Base-by-base conservation (phyloP, 1,140 invertebrate genomes). In the Plectus sambesii region DNA sequence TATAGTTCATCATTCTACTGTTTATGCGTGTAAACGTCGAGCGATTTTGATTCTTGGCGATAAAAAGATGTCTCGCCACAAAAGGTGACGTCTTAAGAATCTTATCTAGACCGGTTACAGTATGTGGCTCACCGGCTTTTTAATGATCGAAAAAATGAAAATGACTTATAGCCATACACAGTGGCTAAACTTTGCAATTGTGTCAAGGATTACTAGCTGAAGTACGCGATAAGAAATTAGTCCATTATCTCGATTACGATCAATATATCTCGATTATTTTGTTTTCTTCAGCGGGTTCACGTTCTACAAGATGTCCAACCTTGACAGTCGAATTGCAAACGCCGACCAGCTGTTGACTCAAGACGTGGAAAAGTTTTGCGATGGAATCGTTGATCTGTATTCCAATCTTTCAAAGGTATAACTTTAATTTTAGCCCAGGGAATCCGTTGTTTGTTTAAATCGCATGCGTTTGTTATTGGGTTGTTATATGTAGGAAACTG, bases 291-390 rank as follows among this genome's bases (percentile, higher is more conserved):
- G 83, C 60, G 84, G 84, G 37, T 89, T 88, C 64, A 97, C 88
- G 1, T 97, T 89, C 71, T 97, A 97, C 71, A 85, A 92, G 76
- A 89, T 97, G 80, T 84, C 80, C 49, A 93, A 93, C 74, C 74
- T 94, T 60, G 89, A 96, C 69, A 89, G 83, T 60, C 74, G 87
- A 64, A 92, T 96, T 71, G 78, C 86, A 3, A 97, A 97, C 76
- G 82, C 88, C 15, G 93, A 97, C 74, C 92, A 97, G 69, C 74
- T 97, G 20, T 73, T 98, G 33, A 94, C 90, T 4, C 87, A 84
- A 9, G 93, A 98, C 72, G 83, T 97, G 2, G 90, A 97, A 66
- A 90, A 89, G 70, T 96, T 98, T 73, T 94, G 88, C 70, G 84
- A 88, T 58, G 85, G 86, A 52, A 80, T 92, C 46, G 84, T 87